These are phyloP conservation scores for Zeus faber DNA, from an alignment of 2,113 vertebrate genomes.

Conservation along the genomic window DNA sequence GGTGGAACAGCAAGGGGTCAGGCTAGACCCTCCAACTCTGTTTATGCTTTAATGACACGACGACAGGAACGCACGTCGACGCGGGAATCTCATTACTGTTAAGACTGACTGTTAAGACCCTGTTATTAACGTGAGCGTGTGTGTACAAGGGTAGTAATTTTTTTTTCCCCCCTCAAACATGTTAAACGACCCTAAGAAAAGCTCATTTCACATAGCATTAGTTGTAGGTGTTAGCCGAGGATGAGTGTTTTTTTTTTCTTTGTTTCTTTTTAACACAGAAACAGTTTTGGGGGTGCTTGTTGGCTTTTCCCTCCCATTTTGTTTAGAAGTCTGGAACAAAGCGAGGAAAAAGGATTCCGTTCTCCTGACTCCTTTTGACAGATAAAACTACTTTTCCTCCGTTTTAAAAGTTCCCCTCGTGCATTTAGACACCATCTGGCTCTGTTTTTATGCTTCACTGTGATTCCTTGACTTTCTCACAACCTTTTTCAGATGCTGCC, in stretches of 20 bases:
- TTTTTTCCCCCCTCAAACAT: conserved; percentile 1
- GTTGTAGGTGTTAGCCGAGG: too few relatives aligned
- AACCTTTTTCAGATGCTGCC: conserved; percentile 66
- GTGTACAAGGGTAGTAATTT: neutral
- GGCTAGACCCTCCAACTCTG: conserved; percentile 49
- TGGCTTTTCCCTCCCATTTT: too few relatives aligned
- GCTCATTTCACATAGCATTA: neutral
- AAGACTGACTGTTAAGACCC: conserved; percentile 23
- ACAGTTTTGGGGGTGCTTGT: too few relatives aligned
- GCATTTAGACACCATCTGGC: conserved; percentile 66
- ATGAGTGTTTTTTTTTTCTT: too few relatives aligned
- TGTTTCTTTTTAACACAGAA: too few relatives aligned
- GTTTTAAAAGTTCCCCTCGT: conserved; percentile 49
- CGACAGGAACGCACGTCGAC: conserved; percentile 46
- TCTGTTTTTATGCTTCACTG: conserved; percentile 62
- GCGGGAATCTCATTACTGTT: conserved; percentile 39
- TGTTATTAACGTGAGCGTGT: neutral
- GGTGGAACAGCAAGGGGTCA: conserved; percentile 53
- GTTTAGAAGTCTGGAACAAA: conserved; percentile 27
- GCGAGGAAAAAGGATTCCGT: conserved; percentile 26
- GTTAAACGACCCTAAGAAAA: neutral
- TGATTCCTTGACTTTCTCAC: conserved; percentile 67
- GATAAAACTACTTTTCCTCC: conserved; percentile 54
- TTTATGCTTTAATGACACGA: conserved; percentile 50
- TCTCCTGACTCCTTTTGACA: conserved; percentile 33